phyloP scores from a whole-genome alignment of 2,888 invertebrate species.

The Sesamia inferens region DNA sequence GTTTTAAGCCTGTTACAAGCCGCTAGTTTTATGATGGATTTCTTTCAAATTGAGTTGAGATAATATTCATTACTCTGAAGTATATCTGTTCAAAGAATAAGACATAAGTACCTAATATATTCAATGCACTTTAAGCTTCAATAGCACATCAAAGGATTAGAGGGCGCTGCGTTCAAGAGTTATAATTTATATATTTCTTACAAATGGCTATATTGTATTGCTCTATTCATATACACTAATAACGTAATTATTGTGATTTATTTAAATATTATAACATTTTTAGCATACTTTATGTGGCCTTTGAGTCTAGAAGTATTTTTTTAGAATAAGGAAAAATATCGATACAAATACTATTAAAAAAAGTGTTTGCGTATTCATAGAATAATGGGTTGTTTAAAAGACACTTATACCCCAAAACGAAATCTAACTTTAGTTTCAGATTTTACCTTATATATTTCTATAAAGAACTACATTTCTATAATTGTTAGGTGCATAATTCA shows the following conservation, averaged over 20 bases:
- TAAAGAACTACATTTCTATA: too few species aligned
- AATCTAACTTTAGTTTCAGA: too few species aligned
- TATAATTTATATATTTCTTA: constrained; percentile 51
- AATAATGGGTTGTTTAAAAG: too few species aligned
- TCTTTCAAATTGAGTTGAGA: constrained; percentile 31
- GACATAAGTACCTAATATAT: constrained; percentile 32
- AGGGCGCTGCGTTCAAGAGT: constrained; percentile 29
- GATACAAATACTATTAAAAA: too few species aligned
- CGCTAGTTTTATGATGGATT: constrained; percentile 37
- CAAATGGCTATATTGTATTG: constrained; percentile 22
- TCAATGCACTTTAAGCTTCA: constrained; percentile 61
- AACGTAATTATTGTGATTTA: constrained; percentile 2
- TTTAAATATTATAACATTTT: neutral
- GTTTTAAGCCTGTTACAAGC: constrained; percentile 25
- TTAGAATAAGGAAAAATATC: neutral
- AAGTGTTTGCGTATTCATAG: too few species aligned
- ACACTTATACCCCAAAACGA: too few species aligned
- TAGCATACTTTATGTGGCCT: neutral
- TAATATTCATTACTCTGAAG: constrained; percentile 51
- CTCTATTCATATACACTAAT: neutral
- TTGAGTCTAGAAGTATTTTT: neutral
- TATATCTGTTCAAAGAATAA: constrained; percentile 62
- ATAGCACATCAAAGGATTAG: constrained; percentile 65
- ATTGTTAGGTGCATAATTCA: too few species aligned
- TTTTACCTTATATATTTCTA: too few species aligned